Percentiles rank a stretch among this genome's conserved stretches.
phyloP scores from a whole-genome alignment of 2,113 vertebrate genomes.

The Oryzias celebensis region DNA sequence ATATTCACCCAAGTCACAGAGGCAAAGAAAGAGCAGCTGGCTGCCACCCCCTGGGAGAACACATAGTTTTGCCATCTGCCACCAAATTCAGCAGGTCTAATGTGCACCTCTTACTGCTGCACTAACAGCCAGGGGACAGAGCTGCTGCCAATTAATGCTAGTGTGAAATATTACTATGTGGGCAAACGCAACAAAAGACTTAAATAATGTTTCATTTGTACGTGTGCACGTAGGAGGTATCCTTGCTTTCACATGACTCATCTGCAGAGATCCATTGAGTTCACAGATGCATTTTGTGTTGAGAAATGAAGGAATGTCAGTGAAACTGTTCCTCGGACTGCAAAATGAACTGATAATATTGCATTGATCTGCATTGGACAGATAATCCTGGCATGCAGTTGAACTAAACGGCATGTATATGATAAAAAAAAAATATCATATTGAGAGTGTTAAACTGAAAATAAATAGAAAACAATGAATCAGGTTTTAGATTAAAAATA shows the following conservation, averaged over 20 bases:
- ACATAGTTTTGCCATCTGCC: slow-evolving; percentile 68
- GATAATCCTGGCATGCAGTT: not conserved
- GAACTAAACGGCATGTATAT: not conserved
- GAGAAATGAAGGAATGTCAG: not conserved
- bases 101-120: slow-evolving; percentile 49
- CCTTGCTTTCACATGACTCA: not conserved
- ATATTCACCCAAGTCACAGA: slow-evolving; percentile 33
- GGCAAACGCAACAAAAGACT: slow-evolving; percentile 15
- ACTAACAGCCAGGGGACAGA: slow-evolving; percentile 47
- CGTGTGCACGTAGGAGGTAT: not conserved
- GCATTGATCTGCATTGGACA: not conserved
- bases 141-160: slow-evolving; percentile 51
- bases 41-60: slow-evolving; percentile 56
- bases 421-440: too few relatives aligned
- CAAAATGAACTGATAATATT: not conserved
- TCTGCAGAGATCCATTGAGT: not conserved
- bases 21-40: slow-evolving; percentile 56
- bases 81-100: slow-evolving; percentile 58
- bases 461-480: too few relatives aligned
- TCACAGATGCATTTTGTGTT: not conserved
- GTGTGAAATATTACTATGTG: slow-evolving; percentile 40
- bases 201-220: not conserved
- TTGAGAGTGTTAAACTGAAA: too few relatives aligned
- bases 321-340: not conserved
- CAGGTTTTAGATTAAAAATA: too few relatives aligned